Base-by-base conservation (phyloP, 64 coral and sea anemone genomes). In the Pachyseris speciosa region DNA sequence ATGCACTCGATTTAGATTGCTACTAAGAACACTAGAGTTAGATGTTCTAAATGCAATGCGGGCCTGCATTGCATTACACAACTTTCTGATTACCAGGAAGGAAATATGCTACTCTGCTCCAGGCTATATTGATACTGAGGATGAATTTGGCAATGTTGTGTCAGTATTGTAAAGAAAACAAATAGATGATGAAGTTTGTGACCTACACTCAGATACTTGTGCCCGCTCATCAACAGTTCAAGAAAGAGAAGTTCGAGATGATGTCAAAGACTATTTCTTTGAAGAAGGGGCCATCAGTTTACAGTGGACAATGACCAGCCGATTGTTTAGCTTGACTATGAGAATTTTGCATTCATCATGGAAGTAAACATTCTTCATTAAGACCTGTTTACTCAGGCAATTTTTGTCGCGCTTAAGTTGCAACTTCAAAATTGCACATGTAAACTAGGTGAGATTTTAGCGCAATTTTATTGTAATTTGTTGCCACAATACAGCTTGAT, bases 211-310 rank as follows among this genome's bases (percentile, higher is more conserved):
- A n/a, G 60, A 86, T 70, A 33, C 63, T n/a, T 70, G 43, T 69
- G 31, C 63, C 42, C 38, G 84, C 9, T 66, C 66, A 70, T 86
- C 84, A 86, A 86, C 84, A 67, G 43, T 48, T 70, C 13, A 69
- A 86, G 84, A 63, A 41, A 70, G 61, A 86, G 84, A 86, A 70
- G 67, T 86, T 42, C 43, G 84, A 15, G 44, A 70, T 41, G 63
- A 86, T 86, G 41, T 86, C 22, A 86, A 69, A 30, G 84, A 86
- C 39, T 86, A 86, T 64, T 86, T 86, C 64, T 67, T 69, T 86
- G 61, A 69, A 70, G 84, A 86, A 71, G 84, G 84, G 7, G 84
- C 84, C 39, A 31, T 86, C 44, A 45, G 43, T 70, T 50, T 86
- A 44, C 84, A 86, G 27, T 67, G 65, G 38, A n/a, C 20, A 69